Base-by-base conservation (phyloP, 2,113 vertebrate species). In the Amphiprion ocellaris region DNA sequence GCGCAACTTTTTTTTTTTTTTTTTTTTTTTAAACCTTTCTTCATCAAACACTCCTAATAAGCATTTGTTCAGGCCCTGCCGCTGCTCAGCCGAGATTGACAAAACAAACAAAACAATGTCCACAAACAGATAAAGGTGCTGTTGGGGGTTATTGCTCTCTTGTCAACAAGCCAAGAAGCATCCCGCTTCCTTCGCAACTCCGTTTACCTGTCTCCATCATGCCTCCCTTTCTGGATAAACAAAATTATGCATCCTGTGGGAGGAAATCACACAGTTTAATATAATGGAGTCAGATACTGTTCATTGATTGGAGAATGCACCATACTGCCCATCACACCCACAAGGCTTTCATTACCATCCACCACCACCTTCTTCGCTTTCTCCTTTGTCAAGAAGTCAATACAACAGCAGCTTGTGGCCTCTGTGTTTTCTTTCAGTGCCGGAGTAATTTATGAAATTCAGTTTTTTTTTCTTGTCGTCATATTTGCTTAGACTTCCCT, bases 91-190 rank as follows among this genome's bases (percentile, higher is more conserved):
- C 61, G 77, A 60, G 77, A 85, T 37, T 49, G 46, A 65, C 17
- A 72, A 14, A 66, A 71, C 69, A 77, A 77, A 69, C 61, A 56
- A 58, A 82, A 78, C 1, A 8, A 60, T 83, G 81, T 68, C 66
- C 19, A 30, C 28, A 0, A 70, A 84, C 52, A 79, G 69, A 85
- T 74, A 46, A 86, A 76, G 37, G 37, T 46, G 24, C 30, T 19
- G 41, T 33, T 71, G 69, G 85, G 86, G 68, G 72, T 85, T 87
- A 74, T 77, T 84, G 79, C 59, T 83, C 46, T 79, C 76, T 82
- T 87, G 79, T 89, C 71, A 71, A 56, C 56, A 70, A 53, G 64
- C 54, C 68, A 30, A 30, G n/a, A 21, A 69, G 10, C 28, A 14
- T 46, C 28, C 16, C 52, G 81, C 17, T 50, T 69, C 66, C 49